Percentiles rank a stretch among this genome's conserved stretches.
These are phyloP conservation scores for Molothrus aeneus DNA, from an alignment of 2,797 vertebrate genomes.

Conservation along the genomic window DNA sequence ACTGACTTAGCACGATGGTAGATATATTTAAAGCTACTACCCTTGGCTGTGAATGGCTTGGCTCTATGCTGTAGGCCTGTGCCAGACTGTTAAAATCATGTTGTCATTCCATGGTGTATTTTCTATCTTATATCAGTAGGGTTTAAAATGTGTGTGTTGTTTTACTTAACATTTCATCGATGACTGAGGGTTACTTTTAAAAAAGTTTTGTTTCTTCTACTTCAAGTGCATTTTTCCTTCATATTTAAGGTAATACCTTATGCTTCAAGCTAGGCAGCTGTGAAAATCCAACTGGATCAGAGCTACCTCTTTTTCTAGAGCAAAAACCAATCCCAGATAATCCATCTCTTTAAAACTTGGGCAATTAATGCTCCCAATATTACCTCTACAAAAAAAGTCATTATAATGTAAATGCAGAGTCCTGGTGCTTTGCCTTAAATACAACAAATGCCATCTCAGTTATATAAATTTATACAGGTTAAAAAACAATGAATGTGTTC, in stretches of 20 bases:
- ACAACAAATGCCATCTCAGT: constrained; percentile 14
- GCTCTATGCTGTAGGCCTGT: background rate
- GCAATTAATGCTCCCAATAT: background rate
- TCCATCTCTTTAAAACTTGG: constrained; percentile 26
- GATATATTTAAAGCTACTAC: background rate
- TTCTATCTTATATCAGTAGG: background rate
- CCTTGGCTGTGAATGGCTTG: background rate
- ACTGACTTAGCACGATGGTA: background rate
- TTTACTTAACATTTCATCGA: background rate
- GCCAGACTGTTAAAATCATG: background rate
- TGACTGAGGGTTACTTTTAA: background rate
- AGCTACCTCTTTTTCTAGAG: background rate
- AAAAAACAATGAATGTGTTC: background rate
- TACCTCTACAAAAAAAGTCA: constrained; percentile 48
- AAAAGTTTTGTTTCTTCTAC: background rate
- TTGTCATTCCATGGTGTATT: background rate
- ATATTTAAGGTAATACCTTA: background rate
- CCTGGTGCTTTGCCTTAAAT: constrained; percentile 46
- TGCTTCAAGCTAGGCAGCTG: constrained; percentile 4
- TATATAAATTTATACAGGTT: constrained; percentile 46
- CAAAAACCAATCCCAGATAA: constrained; percentile 13
- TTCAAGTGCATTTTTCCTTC: background rate
- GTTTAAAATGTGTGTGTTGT: background rate
- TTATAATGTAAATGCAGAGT: background rate
- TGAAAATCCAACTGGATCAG: background rate